Percentiles rank a stretch among this genome's conserved stretches.
phyloP scores from a whole-genome alignment of 2,113 vertebrate genomes.

The Scortum barcoo region DNA sequence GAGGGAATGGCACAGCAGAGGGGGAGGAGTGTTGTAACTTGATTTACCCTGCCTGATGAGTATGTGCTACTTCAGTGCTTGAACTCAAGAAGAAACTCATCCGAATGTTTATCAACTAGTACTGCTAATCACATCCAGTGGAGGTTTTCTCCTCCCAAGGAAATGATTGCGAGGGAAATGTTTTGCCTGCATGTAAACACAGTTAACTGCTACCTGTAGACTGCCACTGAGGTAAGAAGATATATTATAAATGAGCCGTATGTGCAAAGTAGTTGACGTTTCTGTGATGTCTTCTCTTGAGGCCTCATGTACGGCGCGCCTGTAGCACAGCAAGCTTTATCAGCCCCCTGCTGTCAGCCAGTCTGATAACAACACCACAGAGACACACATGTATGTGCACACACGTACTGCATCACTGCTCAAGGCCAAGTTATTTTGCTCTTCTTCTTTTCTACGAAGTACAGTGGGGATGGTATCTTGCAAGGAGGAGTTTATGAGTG shows the following conservation, averaged over 20 bases:
- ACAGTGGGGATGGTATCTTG: slow-evolving; percentile 1
- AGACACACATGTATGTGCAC: slow-evolving; percentile 2
- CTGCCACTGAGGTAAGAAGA: not conserved
- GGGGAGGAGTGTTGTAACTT: slow-evolving; percentile 24
- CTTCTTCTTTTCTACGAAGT: not conserved
- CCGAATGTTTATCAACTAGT: slow-evolving; percentile 33
- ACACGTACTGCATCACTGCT: not conserved
- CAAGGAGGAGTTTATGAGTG: slow-evolving; percentile 28
- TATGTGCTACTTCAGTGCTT: slow-evolving; percentile 15
- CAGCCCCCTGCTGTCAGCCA: slow-evolving; percentile 38
- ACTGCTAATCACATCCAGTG: slow-evolving; percentile 21
- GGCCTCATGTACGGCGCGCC: slow-evolving; percentile 7
- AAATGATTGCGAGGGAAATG: not conserved
- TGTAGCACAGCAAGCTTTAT: slow-evolving; percentile 49
- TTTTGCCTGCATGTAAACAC: slow-evolving; percentile 38
- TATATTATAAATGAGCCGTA: slow-evolving; percentile 12
- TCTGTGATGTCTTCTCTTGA: slow-evolving; percentile 37
- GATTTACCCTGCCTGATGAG: slow-evolving; percentile 40
- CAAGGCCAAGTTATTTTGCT: slow-evolving; percentile 8
- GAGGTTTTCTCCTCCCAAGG: slow-evolving; percentile 23
- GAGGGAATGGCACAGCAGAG: slow-evolving; percentile 21
- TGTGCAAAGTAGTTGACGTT: slow-evolving; percentile 18
- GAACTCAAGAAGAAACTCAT: slow-evolving; percentile 20
- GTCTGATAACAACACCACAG: slow-evolving; percentile 24
- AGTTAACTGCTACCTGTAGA: slow-evolving; percentile 22